Base-by-base conservation (phyloP, 2,888 invertebrate species). In the Tetragonula carbonaria region DNA sequence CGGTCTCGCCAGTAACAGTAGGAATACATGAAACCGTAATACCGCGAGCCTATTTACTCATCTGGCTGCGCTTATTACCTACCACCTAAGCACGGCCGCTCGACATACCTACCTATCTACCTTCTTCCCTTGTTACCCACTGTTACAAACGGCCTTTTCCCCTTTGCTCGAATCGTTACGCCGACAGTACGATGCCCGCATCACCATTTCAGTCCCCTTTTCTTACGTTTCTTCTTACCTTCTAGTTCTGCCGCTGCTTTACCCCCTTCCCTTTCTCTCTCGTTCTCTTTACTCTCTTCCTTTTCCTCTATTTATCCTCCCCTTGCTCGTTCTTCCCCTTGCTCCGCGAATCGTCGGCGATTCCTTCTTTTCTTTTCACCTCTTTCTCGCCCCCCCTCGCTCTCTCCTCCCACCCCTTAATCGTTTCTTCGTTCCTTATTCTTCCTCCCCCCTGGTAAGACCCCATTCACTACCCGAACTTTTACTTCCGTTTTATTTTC, bases 401-500 rank as follows among this genome's bases (percentile, higher is more conserved):
- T 33, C 33, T 38, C 23, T 21, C 14, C 21, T 14, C 38, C 2
- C 11, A 28, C 28, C 13, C 59, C 16, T 71, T 57, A 51, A 8
- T 16, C 23, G 57, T 16, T 59, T 33, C 63, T 38, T 72, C 59
- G 18, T 45, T 45, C 55, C 53, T 45, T 23, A 73, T 75, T 65
- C 76, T 45, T 73, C 53, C 75, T 18, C 38, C 66, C n/a, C 33
- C 33, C 28, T 28, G 28, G 72, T 16, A 38, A 63, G 82, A 86
- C 81, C 84, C 89, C 88, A 88, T 88, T 90, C 88, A 87, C 87
- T 82, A 83, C 62, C 81, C 86, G 86, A 86, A 90, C 90, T 90
- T 92, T 91, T 88, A 90, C 90, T 91, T 90, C 92, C 90, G 90
- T 92, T 92, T 92, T 91, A 92, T 93, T 92, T 91, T 89, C 91